Evolutionary conservation across 2,113 vertebrate genomes (phyloP), one percentile per base, ranked within the genome.

Genomic region (Oriolus oriolus): DNA sequence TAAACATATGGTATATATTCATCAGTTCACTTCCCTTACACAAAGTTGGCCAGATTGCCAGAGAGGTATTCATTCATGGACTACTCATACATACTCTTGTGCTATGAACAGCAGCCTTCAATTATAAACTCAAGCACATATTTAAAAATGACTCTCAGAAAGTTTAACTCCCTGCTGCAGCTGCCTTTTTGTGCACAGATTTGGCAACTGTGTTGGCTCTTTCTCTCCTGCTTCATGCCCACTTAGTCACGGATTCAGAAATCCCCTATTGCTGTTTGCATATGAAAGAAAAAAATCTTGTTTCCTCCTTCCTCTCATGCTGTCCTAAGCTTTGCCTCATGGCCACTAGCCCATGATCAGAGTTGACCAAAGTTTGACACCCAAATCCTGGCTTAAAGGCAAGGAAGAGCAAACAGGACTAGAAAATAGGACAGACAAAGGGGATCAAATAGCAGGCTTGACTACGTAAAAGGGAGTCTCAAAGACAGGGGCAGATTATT

Each of bases 1-100:
- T 71, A 93, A 96, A 77, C 75, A 93, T 63, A 86, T 89, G 90
- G 64, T 74, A 90, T 52, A 93, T 73, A 94, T 95, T 84, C 87
- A 95, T 89, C 84, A 76, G 84, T 71, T 73, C 69, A 37, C 47
- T 90, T 84, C 73, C 82, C 42, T 93, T 90, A 90, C 78, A 95
- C 75, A 77, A 52, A 91, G 76, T 28, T 74, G 39, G 80, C 90
- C 89, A 93, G 93, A 93, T 86, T 92, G 86, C 39, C 87, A 74
- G 79, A 26, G 53, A 94, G 80, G 80, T 89, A 84, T 49, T 88
- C 64, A 88, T 64, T 94, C 82, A 96, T 15, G 71, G 9, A 70
- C 69, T 87, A 57, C 44, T 70, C 63, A 87, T 20, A 54, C 61
- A 71, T 80, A 61, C 7, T 68, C 84, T 47, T 59, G 45, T 30